phyloP scores from a whole-genome alignment of 92 coral and sea anemone genomes.

The Phenganax marumi region DNA sequence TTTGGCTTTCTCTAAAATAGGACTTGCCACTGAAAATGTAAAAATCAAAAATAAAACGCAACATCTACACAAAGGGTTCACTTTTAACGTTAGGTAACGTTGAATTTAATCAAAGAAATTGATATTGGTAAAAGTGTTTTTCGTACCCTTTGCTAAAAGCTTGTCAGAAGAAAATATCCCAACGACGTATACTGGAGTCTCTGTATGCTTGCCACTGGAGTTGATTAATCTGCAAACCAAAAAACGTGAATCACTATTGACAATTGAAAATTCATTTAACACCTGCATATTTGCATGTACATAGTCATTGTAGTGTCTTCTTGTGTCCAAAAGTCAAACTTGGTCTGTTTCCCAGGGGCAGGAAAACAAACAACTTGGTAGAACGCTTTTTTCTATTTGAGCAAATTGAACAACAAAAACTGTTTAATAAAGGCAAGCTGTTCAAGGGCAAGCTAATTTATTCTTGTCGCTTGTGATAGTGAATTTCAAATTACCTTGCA shows the following conservation, averaged over 20 bases:
- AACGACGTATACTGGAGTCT: conserved; percentile 80
- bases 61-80: background rate
- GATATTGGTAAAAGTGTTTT: background rate
- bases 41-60: background rate
- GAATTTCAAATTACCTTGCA: conserved; percentile 55
- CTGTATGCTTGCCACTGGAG: conserved; percentile 70
- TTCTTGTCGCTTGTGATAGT: background rate
- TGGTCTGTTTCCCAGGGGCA: background rate
- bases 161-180: conserved; percentile 74
- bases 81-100: background rate
- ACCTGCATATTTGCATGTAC: background rate
- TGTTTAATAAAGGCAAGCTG: background rate
- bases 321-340: background rate
- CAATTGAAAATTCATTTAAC: background rate
- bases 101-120: background rate
- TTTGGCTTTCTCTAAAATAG: conserved; percentile 67
- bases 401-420: background rate
- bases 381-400: background rate
- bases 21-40: conserved; percentile 68
- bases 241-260: background rate
- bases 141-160: conserved; percentile 82
- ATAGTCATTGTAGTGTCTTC: background rate
- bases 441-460: background rate
- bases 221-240: conserved; percentile 61
- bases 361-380: background rate